These are phyloP conservation scores for Tipula vernalis DNA, from an alignment of 2,888 invertebrate species.

Conservation along the genomic window DNA sequence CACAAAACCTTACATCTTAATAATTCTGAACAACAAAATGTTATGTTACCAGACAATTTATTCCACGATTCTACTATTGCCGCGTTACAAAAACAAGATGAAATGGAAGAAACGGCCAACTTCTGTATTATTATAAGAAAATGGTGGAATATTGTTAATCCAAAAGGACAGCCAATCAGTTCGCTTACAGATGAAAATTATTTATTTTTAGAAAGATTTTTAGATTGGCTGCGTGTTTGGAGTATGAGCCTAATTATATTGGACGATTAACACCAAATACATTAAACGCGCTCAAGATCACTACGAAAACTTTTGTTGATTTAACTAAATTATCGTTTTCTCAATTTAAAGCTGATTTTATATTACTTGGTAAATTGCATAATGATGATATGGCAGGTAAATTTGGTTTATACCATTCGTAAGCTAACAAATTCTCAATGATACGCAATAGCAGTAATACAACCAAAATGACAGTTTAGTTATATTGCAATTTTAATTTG, in stretches of 20 bases:
- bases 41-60: not conserved
- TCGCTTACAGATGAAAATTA: not conserved
- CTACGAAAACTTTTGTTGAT: not conserved
- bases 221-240: not conserved
- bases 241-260: not conserved
- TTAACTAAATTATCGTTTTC: not conserved
- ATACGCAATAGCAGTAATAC: no score
- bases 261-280: no score
- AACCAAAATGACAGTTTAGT: no score
- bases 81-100: not conserved
- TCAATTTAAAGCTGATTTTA: not conserved
- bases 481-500: no score
- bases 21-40: not conserved
- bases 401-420: not conserved
- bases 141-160: constrained; percentile 5
- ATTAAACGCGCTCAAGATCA: not conserved
- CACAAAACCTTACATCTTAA: not conserved
- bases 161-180: not conserved
- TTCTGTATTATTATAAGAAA: not conserved
- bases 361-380: not conserved
- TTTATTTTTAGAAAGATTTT: not conserved
- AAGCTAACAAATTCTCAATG: not conserved
- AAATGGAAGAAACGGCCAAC: not conserved
- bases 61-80: not conserved
- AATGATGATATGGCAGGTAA: not conserved